Conservation (phyloP, 2,888 invertebrate species). For the Cataglyphis rosenhaueri region DNA sequence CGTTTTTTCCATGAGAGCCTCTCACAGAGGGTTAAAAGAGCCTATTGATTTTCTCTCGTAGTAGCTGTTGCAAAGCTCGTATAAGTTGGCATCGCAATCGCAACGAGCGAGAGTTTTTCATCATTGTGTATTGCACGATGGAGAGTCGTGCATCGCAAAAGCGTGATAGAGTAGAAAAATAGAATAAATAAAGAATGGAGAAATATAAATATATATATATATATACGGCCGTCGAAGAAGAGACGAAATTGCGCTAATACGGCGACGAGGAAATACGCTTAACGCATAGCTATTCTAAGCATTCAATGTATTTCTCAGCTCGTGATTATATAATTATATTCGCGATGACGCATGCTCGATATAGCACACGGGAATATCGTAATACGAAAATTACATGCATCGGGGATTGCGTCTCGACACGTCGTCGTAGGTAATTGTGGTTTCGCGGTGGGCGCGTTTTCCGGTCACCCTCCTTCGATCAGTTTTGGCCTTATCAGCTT, state of each 20-base stretch:
- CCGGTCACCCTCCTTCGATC: background rate
- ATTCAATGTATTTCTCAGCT: slow-evolving; percentile 23
- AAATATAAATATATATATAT: background rate
- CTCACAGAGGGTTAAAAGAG: slow-evolving; percentile 33
- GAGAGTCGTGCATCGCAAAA: background rate
- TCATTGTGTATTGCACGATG: slow-evolving; percentile 8
- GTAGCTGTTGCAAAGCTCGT: slow-evolving; percentile 35
- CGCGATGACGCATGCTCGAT: background rate
- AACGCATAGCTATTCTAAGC: background rate
- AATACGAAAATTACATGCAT: slow-evolving; percentile 35
- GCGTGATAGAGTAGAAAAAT: background rate
- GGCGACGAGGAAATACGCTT: background rate
- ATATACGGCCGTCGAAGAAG: background rate
- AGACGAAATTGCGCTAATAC: background rate
- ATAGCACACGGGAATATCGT: background rate
- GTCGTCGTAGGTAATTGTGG: background rate
- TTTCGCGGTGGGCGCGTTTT: background rate
- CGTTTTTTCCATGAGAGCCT: background rate
- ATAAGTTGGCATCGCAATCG: slow-evolving; percentile 27
- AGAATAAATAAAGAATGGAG: background rate
- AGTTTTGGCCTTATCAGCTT: background rate
- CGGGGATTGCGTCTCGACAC: slow-evolving; percentile 3
- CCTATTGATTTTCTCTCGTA: slow-evolving; percentile 46
- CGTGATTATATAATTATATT: slow-evolving; percentile 16
- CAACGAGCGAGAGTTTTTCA: slow-evolving; percentile 31